Conservation (phyloP, 2,113 vertebrate genomes). For the Thamnaconus septentrionalis region DNA sequence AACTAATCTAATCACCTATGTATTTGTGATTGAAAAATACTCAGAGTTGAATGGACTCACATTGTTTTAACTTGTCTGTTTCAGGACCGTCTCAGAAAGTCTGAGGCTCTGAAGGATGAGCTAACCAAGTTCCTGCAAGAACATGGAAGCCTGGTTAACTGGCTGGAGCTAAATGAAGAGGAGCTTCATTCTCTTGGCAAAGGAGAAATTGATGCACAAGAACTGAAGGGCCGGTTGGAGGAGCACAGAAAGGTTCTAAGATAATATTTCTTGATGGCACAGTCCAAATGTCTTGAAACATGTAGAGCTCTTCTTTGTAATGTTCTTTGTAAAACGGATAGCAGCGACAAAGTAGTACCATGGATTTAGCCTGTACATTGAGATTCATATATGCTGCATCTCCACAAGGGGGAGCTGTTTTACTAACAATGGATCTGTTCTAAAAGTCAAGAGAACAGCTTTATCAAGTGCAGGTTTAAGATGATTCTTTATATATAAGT, state of each 20-base stretch:
- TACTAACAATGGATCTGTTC: too few relatives aligned
- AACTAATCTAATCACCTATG: too few relatives aligned
- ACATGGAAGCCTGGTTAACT: constrained; percentile 80
- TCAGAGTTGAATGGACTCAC: too few relatives aligned
- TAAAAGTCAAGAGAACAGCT: too few relatives aligned
- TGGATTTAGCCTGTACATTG: too few relatives aligned
- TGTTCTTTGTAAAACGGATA: too few relatives aligned
- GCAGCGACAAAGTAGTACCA: too few relatives aligned
- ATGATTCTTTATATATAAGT: too few relatives aligned
- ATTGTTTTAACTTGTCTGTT: constrained; percentile 24
- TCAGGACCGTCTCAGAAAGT: constrained; percentile 79
- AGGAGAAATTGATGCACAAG: constrained; percentile 70
- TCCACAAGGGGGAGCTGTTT: constrained; percentile 10
- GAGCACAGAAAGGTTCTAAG: constrained; percentile 77
- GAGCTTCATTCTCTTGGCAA: constrained; percentile 79
- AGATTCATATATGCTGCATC: neutral
- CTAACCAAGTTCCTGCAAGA: constrained; percentile 90
- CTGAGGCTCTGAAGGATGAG: constrained; percentile 85
- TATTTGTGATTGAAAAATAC: too few relatives aligned
- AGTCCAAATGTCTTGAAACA: too few relatives aligned
- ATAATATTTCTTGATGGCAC: neutral
- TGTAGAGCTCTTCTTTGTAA: too few relatives aligned
- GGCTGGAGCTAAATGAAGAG: constrained; percentile 86
- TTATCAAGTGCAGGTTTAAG: too few relatives aligned
- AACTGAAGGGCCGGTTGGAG: constrained; percentile 73